Evolutionary conservation across 2,113 vertebrate genomes (phyloP), one percentile per base, ranked within the genome.

Genomic region (Gambusia affinis): DNA sequence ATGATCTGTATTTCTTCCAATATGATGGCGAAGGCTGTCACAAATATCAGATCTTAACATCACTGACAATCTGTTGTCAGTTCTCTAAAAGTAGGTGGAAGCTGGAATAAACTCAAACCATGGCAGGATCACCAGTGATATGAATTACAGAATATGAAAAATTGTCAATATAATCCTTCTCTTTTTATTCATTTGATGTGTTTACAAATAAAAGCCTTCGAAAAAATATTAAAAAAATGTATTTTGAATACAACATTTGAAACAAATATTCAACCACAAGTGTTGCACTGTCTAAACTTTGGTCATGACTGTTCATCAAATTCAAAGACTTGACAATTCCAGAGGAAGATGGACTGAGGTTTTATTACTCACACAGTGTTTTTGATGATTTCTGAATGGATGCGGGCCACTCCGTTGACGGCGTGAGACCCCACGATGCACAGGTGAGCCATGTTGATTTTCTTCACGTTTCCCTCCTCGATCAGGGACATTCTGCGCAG

Each of bases 371-470:
- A 97, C 97, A 96, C 93, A 0, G 96, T 96, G 73, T 94, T 89
- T 83, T 95, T 96, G 87, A 97, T 95, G 92, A 97, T 97, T 11
- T 97, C 96, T 0, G 97, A 97, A 91, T 97, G 96, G 88, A 97
- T 97, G 35, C 95, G 95, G 6, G 97, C 97, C 57, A 97, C 97
- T 0, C 96, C 96, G 0, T 97, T 97, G 81, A 97, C 95, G 0
- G 95, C 96, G 0, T 97, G 97, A 0, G 96, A 92, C 0, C 97
- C 96, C 0, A 96, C 96, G 0, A 97, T 97, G 87, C 97, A 97
- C 84, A 97, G 75, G 71, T 97, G 96, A 1, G 96, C 97, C 97
- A 97, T 97, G 91, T 97, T 97, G 92, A 97, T 95, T 42, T 95
- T 95, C 89, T 97, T 97, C 39, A 82, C 74, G 0, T 85, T 86